Evolutionary conservation across 2,113 vertebrate species (phyloP).

Genomic region (Bolborhynchus lineola): DNA sequence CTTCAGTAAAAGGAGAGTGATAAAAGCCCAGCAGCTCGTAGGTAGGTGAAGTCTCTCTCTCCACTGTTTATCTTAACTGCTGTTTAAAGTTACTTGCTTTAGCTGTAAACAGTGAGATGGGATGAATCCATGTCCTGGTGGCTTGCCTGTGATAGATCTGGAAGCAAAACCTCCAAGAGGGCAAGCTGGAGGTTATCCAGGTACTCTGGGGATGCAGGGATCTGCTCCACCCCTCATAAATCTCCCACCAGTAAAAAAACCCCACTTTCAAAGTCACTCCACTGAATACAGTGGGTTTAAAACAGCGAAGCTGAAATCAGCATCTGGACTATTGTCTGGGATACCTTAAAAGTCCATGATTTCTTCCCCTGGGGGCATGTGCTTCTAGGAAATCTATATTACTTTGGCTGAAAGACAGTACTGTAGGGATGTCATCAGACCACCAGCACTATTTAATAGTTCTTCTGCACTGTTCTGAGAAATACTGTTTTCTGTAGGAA

Average conservation of each 20-base stretch:
- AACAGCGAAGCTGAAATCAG: neutral
- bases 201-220: neutral
- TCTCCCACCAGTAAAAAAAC: neutral
- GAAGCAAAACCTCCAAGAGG: neutral
- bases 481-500: neutral
- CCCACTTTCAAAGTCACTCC: neutral
- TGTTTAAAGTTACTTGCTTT: neutral
- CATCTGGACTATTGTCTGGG: neutral
- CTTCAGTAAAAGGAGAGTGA: neutral
- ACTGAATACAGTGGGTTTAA: neutral
- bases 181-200: neutral
- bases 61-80: neutral
- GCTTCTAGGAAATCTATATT: constrained; percentile 28
- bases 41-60: neutral
- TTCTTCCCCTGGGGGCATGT: neutral
- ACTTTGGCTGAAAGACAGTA: neutral
- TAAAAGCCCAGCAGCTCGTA: neutral
- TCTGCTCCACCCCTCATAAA: neutral
- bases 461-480: neutral
- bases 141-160: neutral
- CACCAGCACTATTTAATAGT: neutral
- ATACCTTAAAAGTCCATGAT: neutral
- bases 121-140: neutral
- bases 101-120: neutral
- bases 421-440: neutral